phyloP scores from a whole-genome alignment of 2,113 vertebrate genomes.

The Marmota monax region DNA sequence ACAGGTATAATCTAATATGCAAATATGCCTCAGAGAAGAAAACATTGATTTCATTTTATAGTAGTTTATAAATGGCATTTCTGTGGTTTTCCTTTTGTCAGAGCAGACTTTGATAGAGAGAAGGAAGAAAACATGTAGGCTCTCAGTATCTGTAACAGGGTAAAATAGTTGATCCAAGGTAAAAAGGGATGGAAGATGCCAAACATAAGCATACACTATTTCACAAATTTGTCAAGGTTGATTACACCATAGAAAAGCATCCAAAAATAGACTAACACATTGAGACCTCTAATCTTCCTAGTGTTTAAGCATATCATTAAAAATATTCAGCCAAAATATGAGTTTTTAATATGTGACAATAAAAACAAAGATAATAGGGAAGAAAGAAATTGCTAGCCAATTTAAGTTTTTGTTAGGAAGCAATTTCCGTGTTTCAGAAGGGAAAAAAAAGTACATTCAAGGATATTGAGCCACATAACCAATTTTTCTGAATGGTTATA shows the following conservation, averaged over 20 bases:
- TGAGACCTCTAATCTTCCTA: neutral
- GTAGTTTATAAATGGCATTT: neutral
- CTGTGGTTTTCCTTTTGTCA: neutral
- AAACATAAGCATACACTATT: neutral
- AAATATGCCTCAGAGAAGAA: constrained; percentile 45
- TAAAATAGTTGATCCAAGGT: neutral
- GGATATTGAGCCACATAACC: neutral
- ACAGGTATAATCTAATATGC: neutral
- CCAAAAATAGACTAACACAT: neutral
- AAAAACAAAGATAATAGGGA: neutral
- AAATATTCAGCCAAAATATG: constrained; percentile 21
- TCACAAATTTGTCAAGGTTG: constrained; percentile 8
- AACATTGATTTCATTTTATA: constrained; percentile 7
- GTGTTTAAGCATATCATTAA: neutral
- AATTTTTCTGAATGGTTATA: constrained; percentile 24
- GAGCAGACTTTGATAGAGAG: neutral
- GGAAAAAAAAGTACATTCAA: neutral
- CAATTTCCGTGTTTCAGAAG: neutral
- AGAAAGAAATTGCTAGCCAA: neutral
- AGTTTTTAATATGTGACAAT: constrained; percentile 1
- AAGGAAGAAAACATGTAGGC: neutral
- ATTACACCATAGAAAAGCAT: neutral
- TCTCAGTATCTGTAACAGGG: neutral
- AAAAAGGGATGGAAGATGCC: neutral
- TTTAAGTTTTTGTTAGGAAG: neutral